Evolutionary conservation across 2,113 vertebrate species (phyloP).

Genomic region (Cettia cetti): DNA sequence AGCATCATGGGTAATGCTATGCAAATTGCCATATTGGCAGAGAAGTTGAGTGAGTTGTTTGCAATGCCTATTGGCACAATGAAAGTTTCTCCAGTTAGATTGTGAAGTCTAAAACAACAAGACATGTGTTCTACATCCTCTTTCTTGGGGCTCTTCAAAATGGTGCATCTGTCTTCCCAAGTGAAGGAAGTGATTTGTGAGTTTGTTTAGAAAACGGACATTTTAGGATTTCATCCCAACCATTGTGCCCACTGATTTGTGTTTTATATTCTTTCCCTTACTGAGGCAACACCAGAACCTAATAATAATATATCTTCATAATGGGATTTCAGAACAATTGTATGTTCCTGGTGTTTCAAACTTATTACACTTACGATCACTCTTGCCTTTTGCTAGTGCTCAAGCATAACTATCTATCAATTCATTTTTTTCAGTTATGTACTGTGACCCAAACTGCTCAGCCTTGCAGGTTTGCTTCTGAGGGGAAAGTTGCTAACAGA

Average conservation of each 20-base stretch:
- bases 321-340: constrained; percentile 15
- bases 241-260: constrained; percentile 15
- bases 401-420: not conserved
- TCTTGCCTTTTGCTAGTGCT: constrained; percentile 3
- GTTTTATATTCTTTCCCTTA: constrained; percentile 1
- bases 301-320: constrained; percentile 47
- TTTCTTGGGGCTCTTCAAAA: constrained; percentile 44
- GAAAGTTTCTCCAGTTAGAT: constrained; percentile 36
- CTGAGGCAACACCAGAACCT: not conserved
- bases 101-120: constrained; percentile 45
- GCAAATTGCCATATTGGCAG: constrained; percentile 70
- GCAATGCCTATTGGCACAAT: constrained; percentile 61
- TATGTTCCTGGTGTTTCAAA: constrained; percentile 8
- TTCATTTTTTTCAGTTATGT: not conserved
- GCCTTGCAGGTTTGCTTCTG: not conserved
- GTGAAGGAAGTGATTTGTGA: constrained; percentile 14
- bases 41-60: constrained; percentile 58
- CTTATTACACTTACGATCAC: not conserved
- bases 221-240: constrained; percentile 6
- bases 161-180: constrained; percentile 15
- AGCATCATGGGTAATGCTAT: constrained; percentile 75
- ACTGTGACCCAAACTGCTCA: not conserved
- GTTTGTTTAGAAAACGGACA: constrained; percentile 22
- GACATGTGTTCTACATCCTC: not conserved
- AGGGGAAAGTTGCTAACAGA: not conserved